Conservation (phyloP, 2,113 vertebrate genomes). For the Salvator merianae region DNA sequence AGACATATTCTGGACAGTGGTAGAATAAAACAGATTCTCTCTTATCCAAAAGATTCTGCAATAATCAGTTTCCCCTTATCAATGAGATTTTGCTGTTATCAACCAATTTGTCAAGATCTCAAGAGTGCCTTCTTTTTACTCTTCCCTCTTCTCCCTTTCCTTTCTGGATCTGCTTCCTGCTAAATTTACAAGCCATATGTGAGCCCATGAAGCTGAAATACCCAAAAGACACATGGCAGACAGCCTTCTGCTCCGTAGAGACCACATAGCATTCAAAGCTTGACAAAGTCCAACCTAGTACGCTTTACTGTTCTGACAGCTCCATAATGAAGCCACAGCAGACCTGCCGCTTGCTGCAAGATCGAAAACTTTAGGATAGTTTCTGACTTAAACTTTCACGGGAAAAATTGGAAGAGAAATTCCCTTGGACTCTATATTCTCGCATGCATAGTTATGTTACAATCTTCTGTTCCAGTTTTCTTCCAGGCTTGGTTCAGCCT, state of each 20-base stretch:
- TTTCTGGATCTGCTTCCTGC: background rate
- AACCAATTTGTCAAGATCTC: background rate
- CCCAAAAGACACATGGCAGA: background rate
- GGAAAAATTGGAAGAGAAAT: background rate
- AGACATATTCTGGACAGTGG: too few relatives aligned
- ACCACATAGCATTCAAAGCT: background rate
- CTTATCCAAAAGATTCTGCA: too few relatives aligned
- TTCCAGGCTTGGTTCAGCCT: too few relatives aligned
- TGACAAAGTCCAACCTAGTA: background rate
- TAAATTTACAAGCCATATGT: background rate
- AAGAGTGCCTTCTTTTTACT: background rate
- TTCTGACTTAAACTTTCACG: background rate
- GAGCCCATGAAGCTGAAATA: background rate
- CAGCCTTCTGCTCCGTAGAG: background rate
- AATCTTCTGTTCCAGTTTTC: too few relatives aligned
- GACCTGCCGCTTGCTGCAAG: background rate
- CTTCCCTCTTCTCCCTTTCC: too few relatives aligned
- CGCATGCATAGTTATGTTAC: too few relatives aligned
- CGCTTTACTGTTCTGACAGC: background rate
- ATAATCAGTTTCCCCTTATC: background rate
- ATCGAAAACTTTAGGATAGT: background rate
- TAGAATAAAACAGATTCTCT: too few relatives aligned
- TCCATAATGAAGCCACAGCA: slow-evolving; percentile 5
- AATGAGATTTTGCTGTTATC: background rate
- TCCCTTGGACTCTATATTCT: background rate